phyloP scores from a whole-genome alignment of 2,113 vertebrate genomes.

The Mystacornis crossleyi region DNA sequence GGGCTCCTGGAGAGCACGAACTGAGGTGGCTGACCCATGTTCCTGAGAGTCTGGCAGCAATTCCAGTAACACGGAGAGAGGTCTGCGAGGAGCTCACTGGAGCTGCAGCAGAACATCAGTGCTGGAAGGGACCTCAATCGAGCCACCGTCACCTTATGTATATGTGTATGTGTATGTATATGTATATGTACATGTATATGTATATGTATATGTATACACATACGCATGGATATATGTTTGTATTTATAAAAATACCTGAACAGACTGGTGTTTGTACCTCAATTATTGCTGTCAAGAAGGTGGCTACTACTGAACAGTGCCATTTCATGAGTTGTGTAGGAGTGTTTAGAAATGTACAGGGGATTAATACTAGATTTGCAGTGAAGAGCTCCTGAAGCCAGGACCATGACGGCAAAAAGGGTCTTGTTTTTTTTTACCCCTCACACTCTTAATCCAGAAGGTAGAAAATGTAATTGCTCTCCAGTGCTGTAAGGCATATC shows the following conservation, averaged over 20 bases:
- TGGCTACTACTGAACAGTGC: not conserved
- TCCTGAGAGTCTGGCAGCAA: not conserved
- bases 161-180: no score
- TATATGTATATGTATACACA: not conserved
- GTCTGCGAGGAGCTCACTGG: not conserved
- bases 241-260: not conserved
- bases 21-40: not conserved
- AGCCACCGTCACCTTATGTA: not conserved
- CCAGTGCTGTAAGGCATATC: not conserved
- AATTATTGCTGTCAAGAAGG: not conserved
- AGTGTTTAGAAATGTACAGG: not conserved
- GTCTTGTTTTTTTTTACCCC: not conserved
- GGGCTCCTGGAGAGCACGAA: not conserved
- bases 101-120: not conserved
- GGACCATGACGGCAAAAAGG: not conserved
- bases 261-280: not conserved
- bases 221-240: not conserved
- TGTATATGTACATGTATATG: no score
- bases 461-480: not conserved
- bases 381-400: not conserved
- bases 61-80: not conserved
- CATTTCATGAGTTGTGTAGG: not conserved
- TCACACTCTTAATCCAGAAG: not conserved
- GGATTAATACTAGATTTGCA: not conserved
- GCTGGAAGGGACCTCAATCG: fast-evolving